A percentile compares a stretch with the other conserved stretches of the same genome.
These are phyloP conservation scores for Muraenolepis orangiensis DNA, from an alignment of 2,797 vertebrate species.

Conservation along the genomic window DNA sequence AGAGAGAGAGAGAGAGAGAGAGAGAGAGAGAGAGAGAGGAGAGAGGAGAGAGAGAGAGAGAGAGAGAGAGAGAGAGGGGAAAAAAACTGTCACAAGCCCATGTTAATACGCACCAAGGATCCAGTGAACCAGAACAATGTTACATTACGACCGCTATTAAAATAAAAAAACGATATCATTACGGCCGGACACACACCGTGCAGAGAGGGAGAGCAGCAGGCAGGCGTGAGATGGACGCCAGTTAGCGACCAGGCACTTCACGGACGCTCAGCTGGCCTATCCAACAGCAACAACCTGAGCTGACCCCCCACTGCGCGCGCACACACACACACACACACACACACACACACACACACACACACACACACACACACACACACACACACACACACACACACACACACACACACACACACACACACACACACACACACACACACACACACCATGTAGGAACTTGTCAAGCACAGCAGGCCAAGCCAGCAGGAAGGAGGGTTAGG, in stretches of 20 bases:
- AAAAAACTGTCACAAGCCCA: conserved; percentile 1
- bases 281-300: background rate
- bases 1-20: background rate
- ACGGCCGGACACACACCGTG: conserved; percentile 19
- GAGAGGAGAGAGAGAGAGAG: conserved; percentile 7
- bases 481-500: background rate
- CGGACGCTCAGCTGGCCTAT: background rate
- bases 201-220: background rate
- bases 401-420: too few species aligned
- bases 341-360: background rate
- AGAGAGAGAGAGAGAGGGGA: conserved; percentile 2
- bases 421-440: too few species aligned
- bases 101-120: conserved; percentile 18
- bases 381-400: background rate
- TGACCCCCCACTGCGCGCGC: background rate
- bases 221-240: background rate
- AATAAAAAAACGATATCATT: background rate
- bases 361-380: background rate
- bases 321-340: background rate
- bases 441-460: background rate
- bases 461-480: background rate
- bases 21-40: conserved; percentile 4
- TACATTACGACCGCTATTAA: conserved; percentile 6
- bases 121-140: background rate
- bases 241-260: background rate